Percentiles rank a stretch among this genome's conserved stretches.
These are phyloP conservation scores for Euproctis similis DNA, from an alignment of 2,888 invertebrate species.

Conservation along the genomic window DNA sequence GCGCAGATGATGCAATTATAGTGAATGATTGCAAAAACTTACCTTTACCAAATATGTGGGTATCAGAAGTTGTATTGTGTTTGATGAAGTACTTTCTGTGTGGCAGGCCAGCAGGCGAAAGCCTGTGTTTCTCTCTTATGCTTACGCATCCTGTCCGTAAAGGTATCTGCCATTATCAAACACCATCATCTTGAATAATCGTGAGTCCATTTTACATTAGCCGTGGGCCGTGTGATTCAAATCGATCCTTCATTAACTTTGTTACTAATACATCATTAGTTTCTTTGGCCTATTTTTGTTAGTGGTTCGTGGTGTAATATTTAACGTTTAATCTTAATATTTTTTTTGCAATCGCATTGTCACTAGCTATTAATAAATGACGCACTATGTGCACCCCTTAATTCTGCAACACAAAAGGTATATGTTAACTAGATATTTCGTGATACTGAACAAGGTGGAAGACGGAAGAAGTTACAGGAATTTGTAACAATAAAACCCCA, in stretches of 20 bases:
- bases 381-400: conserved; percentile 70
- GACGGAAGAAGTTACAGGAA: conserved; percentile 44
- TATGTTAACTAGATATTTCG: conserved; percentile 40
- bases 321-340: conserved; percentile 52
- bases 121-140: conserved; percentile 70
- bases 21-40: conserved; percentile 10
- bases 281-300: conserved; percentile 73
- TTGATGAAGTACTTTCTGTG: conserved; percentile 51
- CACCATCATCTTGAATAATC: conserved; percentile 62
- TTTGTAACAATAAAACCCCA: conserved; percentile 40
- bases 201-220: conserved; percentile 71
- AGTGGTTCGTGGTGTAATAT: conserved; percentile 49
- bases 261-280: conserved; percentile 68
- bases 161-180: conserved; percentile 60
- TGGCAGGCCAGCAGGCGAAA: conserved; percentile 64
- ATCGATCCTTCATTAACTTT: conserved; percentile 63
- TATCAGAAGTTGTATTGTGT: conserved; percentile 64
- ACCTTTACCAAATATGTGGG: conserved; percentile 46
- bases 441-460: conserved; percentile 47
- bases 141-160: conserved; percentile 71
- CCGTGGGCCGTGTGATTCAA: conserved; percentile 66
- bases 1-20: conserved; percentile 3
- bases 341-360: conserved; percentile 69
- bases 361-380: conserved; percentile 64
- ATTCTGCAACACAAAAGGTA: conserved; percentile 55